Percentiles rank a stretch among this genome's conserved stretches.
Evolutionary conservation across 2,888 invertebrate species (phyloP).

Genomic region (Cybosia mesomella): DNA sequence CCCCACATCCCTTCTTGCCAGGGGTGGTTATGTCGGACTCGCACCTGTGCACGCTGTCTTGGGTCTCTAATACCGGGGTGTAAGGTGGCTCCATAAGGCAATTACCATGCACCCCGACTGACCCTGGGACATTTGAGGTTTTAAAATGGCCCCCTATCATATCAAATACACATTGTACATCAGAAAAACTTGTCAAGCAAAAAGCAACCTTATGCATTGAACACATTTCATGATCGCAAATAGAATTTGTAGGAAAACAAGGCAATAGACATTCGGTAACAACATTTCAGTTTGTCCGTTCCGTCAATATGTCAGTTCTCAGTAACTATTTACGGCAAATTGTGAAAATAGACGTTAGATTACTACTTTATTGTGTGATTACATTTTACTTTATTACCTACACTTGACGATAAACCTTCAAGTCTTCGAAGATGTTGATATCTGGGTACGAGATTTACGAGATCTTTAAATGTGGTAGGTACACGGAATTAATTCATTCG

Average conservation of each 20-base stretch:
- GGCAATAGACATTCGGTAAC: neutral
- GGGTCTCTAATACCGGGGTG: too few relatives aligned
- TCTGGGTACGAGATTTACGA: neutral
- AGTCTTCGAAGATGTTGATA: neutral
- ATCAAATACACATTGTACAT: too few relatives aligned
- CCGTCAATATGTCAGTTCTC: constrained; percentile 1
- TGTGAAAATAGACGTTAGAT: neutral
- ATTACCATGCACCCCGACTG: too few relatives aligned
- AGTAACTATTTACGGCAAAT: neutral
- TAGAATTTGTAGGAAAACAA: neutral
- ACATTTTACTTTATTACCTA: neutral
- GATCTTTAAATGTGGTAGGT: constrained; percentile 5
- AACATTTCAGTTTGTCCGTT: neutral
- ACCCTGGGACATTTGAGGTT: too few relatives aligned
- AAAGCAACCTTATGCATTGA: neutral
- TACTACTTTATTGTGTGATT: neutral
- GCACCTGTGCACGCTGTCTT: too few relatives aligned
- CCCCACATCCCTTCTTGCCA: too few relatives aligned
- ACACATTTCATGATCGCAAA: neutral
- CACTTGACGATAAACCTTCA: neutral
- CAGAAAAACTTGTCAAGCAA: neutral
- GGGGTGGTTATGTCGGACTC: too few relatives aligned
- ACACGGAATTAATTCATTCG: constrained; percentile 3
- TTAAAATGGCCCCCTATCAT: too few relatives aligned
- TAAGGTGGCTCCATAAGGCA: too few relatives aligned